phyloP scores from a whole-genome alignment of 2,888 invertebrate species.

The Philereme vetulata region DNA sequence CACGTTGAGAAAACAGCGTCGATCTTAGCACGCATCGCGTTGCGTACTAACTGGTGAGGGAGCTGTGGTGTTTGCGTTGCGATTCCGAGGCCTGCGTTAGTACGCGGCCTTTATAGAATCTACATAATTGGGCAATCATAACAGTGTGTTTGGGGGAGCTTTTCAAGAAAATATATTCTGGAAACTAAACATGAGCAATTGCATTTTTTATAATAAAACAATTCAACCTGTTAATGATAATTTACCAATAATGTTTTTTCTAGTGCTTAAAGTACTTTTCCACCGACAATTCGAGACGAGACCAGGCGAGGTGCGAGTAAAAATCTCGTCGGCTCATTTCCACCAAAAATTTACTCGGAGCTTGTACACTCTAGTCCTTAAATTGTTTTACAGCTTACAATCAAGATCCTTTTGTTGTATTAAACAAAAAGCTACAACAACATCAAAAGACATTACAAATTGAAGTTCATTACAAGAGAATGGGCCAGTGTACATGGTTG shows the following conservation, averaged over 20 bases:
- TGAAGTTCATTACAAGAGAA: slow-evolving; percentile 21
- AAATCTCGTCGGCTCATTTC: no score
- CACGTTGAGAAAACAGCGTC: slow-evolving; percentile 53
- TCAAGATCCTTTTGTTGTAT: no score
- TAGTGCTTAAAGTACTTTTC: no score
- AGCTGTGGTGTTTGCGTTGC: slow-evolving; percentile 19
- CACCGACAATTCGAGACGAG: no score
- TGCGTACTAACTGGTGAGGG: slow-evolving; percentile 11
- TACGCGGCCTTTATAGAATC: slow-evolving; percentile 15
- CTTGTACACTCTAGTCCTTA: no score
- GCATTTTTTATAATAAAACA: no score
- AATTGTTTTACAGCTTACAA: no score
- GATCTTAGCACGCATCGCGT: slow-evolving; percentile 41
- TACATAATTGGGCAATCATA: slow-evolving; percentile 15
- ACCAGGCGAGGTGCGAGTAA: no score
- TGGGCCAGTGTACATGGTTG: slow-evolving; percentile 31
- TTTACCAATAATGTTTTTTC: no score
- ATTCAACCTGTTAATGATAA: no score
- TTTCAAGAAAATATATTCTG: neutral
- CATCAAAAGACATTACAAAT: slow-evolving; percentile 10
- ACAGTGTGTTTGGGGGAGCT: neutral
- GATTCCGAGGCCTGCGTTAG: slow-evolving; percentile 13
- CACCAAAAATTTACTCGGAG: no score
- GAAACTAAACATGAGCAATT: no score
- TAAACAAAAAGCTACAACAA: neutral